Conservation (phyloP, 2,113 vertebrate genomes). For the Nymphicus hollandicus region DNA sequence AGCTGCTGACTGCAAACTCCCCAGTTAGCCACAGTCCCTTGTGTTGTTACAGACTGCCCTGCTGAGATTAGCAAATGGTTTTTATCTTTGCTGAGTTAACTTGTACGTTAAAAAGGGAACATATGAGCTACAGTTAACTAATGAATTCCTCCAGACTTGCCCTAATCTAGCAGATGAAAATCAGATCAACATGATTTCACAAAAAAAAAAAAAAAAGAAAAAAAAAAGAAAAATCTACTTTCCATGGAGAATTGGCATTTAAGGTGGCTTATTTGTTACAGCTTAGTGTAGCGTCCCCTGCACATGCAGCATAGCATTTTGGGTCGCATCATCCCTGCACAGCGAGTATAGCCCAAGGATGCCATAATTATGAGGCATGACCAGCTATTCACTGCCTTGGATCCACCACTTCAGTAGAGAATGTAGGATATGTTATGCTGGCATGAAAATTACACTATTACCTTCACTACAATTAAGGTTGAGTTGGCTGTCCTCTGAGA, state of each 20-base stretch:
- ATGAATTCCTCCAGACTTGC: not conserved
- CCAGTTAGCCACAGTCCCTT: not conserved
- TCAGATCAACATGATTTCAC: not conserved
- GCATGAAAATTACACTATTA: not conserved
- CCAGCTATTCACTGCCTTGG: not conserved
- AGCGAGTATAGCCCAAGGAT: not conserved
- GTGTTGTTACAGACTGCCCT: not conserved
- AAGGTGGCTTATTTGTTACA: not conserved
- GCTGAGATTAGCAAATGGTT: not conserved
- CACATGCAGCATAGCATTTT: not conserved
- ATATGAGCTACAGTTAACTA: not conserved
- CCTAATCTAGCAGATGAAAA: not conserved
- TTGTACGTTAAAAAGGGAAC: not conserved
- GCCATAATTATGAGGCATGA: not conserved
- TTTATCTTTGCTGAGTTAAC: not conserved
- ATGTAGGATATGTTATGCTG: not conserved
- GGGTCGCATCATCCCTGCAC: not conserved
- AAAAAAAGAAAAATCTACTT: not conserved
- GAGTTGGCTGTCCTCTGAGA: not conserved
- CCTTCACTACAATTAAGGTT: not conserved
- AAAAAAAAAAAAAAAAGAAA: not conserved
- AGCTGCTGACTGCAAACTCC: not conserved
- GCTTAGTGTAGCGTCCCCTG: not conserved
- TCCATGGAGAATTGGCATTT: not conserved
- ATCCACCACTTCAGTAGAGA: not conserved